Conservation (phyloP, 23 tunicate genomes). For the Trididemnum nubilum region DNA sequence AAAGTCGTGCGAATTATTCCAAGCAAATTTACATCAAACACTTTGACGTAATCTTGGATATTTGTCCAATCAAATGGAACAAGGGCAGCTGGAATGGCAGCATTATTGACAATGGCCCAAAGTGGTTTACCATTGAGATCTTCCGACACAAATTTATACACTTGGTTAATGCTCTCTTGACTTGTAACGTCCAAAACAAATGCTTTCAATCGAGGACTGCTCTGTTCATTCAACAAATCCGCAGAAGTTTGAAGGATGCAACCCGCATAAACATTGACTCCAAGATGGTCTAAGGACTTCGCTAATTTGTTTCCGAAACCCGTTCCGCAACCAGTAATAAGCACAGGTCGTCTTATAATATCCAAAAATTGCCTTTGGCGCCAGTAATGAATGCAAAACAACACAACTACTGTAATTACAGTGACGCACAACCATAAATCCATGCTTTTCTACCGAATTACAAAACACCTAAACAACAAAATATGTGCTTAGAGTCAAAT, state of each 20-base stretch:
- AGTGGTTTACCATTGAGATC: conserved; percentile 47
- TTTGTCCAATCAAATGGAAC: conserved; percentile 70
- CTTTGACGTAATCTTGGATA: conserved; percentile 44
- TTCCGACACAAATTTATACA: neutral
- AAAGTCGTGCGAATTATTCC: conserved; percentile 45
- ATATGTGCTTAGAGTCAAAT: no score
- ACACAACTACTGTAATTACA: no score
- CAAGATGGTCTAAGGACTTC: conserved; percentile 23
- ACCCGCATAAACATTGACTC: conserved; percentile 32
- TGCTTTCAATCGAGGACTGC: conserved; percentile 28
- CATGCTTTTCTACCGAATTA: no score
- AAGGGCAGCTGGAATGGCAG: conserved; percentile 36
- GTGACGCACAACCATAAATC: no score
- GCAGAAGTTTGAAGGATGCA: conserved; percentile 14
- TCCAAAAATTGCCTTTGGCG: neutral
- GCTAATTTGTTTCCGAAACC: conserved; percentile 45
- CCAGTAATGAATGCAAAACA: neutral
- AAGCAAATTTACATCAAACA: conserved; percentile 54
- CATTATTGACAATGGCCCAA: conserved; percentile 73
- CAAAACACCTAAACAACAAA: no score
- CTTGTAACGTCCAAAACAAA: conserved; percentile 23
- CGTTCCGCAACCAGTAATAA: conserved; percentile 30
- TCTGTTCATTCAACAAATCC: conserved; percentile 7
- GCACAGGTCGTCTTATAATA: neutral
- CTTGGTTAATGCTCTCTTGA: conserved; percentile 24